Base-by-base conservation (phyloP, 23 tunicate species). In the Corella eumyota region DNA sequence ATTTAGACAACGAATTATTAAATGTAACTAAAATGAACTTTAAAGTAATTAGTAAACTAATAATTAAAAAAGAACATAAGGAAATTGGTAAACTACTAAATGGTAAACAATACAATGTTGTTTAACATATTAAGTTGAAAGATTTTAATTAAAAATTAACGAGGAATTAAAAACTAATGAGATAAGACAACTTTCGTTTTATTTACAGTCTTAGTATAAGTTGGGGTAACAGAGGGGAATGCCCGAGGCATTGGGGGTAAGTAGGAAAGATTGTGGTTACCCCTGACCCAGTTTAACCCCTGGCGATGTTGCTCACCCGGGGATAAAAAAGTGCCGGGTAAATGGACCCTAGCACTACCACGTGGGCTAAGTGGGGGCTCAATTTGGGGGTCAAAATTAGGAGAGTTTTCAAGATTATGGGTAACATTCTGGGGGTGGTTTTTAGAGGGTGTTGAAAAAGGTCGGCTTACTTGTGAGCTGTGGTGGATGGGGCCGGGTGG, bases 191-290 rank as follows among this genome's bases (percentile, higher is more conserved):
- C 48, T 15, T 40, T 15, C 11, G 13, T 9, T 40, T 40, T 40
- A 11, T 40, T 15, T 15, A 11, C 48, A 11, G 13, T 60, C 21
- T 40, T 62, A 22, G 38, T 66, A 32, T 67, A 67, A 24, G 48
- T 30, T 34, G 80, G 68, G 29, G 71, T 60, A 3, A 67, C 78
- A 50, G 76, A 37, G 45, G 83, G 94, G 67, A 75, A 70, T 4
- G 75, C 46, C 29, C 55, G 45, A 30, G 94, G 94, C 94, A 84
- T 85, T 32, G 95, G 95, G 30, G 95, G 95, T 21, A 34, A 26
- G 52, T 69, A 84, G 7, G 62, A 35, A 25, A 62, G 59, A 56
- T 84, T 84, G 33, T 84, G 94, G 50, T 76, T 72, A 1, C 83
- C 46, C 25, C 61, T 27, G 6, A 77, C 33, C 74, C 78, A 69